Evolutionary conservation across 2,113 vertebrate genomes (phyloP).

Genomic region (Cathartes aura): DNA sequence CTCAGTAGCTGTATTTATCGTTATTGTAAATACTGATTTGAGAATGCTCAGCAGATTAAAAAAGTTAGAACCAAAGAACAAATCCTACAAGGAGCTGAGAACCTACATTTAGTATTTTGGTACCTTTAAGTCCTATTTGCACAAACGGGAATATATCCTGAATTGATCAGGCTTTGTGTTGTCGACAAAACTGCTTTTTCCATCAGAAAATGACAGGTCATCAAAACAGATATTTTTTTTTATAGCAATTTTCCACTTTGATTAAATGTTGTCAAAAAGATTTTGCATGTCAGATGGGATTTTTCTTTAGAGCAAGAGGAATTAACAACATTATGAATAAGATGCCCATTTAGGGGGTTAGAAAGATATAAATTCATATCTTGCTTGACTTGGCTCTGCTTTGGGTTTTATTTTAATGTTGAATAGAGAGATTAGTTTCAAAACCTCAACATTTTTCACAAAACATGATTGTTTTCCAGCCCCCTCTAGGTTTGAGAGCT

Average conservation of each 20-base stretch:
- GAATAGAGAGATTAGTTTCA: neutral
- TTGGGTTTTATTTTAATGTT: neutral
- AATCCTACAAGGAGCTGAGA: neutral
- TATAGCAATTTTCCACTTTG: neutral
- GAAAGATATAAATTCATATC: neutral
- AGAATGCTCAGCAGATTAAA: neutral
- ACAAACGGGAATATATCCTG: neutral
- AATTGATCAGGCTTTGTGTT: neutral
- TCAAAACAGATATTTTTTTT: neutral
- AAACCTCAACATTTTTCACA: neutral
- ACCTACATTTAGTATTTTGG: neutral
- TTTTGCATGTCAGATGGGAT: neutral
- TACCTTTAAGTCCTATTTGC: neutral
- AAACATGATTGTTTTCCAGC: neutral
- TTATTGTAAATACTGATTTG: neutral
- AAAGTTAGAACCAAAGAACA: neutral
- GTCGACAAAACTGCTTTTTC: slow-evolving; percentile 24
- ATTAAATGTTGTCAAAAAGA: neutral
- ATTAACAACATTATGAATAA: neutral
- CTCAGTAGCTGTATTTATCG: neutral
- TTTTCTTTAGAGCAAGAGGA: neutral
- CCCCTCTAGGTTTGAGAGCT: neutral
- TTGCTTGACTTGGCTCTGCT: neutral
- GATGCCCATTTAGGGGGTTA: neutral
- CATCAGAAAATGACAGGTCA: neutral